These are phyloP conservation scores for Rhineura floridana DNA, from an alignment of 2,113 vertebrate species.

Conservation along the genomic window DNA sequence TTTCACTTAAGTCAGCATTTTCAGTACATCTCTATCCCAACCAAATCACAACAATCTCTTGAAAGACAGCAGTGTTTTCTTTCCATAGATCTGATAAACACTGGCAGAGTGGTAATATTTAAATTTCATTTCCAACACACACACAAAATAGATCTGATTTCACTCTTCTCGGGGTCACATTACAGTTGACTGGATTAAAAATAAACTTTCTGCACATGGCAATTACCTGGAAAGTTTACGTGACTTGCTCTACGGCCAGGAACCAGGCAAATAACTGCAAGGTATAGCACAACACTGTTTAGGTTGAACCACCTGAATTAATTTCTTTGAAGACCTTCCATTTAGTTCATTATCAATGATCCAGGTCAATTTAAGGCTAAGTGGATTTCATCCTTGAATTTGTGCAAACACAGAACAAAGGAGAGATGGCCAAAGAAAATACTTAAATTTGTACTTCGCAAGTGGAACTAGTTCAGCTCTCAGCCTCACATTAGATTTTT, in stretches of 20 bases:
- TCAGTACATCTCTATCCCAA: not conserved
- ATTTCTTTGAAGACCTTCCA: constrained; percentile 11
- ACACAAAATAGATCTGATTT: fast-evolving
- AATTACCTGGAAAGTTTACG: constrained; percentile 5
- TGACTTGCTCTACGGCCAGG: not conserved
- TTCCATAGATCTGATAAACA: not conserved
- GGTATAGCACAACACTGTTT: constrained; percentile 43
- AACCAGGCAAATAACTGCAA: not conserved
- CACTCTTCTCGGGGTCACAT: not conserved
- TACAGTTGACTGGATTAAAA: constrained; percentile 40
- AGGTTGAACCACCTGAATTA: constrained; percentile 21
- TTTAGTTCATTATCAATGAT: constrained; percentile 26
- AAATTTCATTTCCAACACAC: not conserved
- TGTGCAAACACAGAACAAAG: not conserved
- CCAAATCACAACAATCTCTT: not conserved
- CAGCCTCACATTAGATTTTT: not conserved
- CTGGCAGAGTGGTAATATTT: not conserved
- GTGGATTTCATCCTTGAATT: constrained; percentile 27
- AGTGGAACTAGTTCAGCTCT: constrained; percentile 14
- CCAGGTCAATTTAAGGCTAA: constrained; percentile 39
- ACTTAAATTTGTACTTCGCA: not conserved
- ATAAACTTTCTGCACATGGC: constrained; percentile 40
- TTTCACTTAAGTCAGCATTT: not conserved
- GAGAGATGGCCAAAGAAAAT: constrained; percentile 3
- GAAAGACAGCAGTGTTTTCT: not conserved